Conservation (phyloP, 2,113 vertebrate genomes). For the Dipodomys ordii region DNA sequence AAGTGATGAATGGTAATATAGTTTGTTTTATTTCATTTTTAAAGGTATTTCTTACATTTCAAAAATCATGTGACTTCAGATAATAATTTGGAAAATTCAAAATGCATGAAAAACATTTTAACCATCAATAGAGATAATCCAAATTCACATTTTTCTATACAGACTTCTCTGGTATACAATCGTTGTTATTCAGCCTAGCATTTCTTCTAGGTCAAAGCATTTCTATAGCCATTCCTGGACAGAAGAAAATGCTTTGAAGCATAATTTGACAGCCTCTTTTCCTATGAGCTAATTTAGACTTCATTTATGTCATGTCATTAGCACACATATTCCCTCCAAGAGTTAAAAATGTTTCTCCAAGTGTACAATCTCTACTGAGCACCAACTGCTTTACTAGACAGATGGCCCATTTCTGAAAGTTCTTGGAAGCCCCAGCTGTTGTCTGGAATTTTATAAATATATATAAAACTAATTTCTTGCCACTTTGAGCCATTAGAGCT, state of each 20-base stretch:
- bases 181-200: not conserved
- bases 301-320: constrained; percentile 41
- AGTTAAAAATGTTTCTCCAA: constrained; percentile 45
- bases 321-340: not conserved
- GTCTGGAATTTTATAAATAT: constrained; percentile 25
- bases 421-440: constrained; percentile 66
- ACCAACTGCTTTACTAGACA: constrained; percentile 53
- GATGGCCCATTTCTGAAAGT: constrained; percentile 43
- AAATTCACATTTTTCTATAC: not conserved
- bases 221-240: constrained; percentile 48
- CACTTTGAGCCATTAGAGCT: constrained; percentile 67
- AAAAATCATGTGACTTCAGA: not conserved
- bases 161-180: not conserved
- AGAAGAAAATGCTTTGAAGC: constrained; percentile 47
- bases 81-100: constrained; percentile 49
- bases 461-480: constrained; percentile 68
- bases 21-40: constrained; percentile 58
- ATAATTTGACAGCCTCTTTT: constrained; percentile 24
- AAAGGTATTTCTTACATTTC: constrained; percentile 34
- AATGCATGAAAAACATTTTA: constrained; percentile 33
- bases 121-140: constrained; percentile 28
- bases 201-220: constrained; percentile 20
- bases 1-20: not conserved
- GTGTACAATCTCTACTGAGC: not conserved
- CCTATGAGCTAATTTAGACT: constrained; percentile 45